These are phyloP conservation scores for Malacosoma neustria DNA, from an alignment of 2,888 invertebrate genomes.

Conservation along the genomic window DNA sequence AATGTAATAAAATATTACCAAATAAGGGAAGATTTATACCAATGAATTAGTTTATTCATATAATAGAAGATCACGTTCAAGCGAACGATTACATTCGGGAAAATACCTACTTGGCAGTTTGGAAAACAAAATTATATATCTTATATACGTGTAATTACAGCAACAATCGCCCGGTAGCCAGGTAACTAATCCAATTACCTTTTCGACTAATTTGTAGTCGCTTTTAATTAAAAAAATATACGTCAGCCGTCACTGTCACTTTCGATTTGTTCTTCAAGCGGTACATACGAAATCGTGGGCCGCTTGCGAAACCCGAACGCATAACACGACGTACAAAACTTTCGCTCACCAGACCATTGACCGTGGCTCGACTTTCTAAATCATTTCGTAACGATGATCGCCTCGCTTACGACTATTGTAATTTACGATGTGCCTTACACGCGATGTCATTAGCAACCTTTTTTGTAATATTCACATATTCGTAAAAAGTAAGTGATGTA, in stretches of 20 bases:
- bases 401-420: slow-evolving; percentile 48
- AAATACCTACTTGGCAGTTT: too few species aligned
- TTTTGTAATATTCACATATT: slow-evolving; percentile 52
- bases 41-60: too few species aligned
- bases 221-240: slow-evolving; percentile 8
- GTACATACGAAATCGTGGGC: slow-evolving; percentile 10
- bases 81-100: too few species aligned
- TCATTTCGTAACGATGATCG: slow-evolving; percentile 67
- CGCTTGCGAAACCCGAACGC: slow-evolving; percentile 42
- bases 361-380: slow-evolving; percentile 72
- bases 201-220: slow-evolving; percentile 8
- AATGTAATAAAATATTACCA: too few species aligned
- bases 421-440: slow-evolving; percentile 62
- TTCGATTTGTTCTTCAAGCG: slow-evolving; percentile 27
- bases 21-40: too few species aligned
- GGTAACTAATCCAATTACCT: too few species aligned
- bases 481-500: slow-evolving; percentile 44
- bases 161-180: too few species aligned
- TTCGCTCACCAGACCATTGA: slow-evolving; percentile 66
- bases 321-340: slow-evolving; percentile 41
- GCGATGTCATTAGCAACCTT: slow-evolving; percentile 55
- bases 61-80: too few species aligned
- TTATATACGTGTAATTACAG: too few species aligned
- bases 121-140: too few species aligned
- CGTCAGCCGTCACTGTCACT: slow-evolving; percentile 30